Evolutionary conservation across 2,888 invertebrate genomes (phyloP).

Genomic region (Augiades crinisus): DNA sequence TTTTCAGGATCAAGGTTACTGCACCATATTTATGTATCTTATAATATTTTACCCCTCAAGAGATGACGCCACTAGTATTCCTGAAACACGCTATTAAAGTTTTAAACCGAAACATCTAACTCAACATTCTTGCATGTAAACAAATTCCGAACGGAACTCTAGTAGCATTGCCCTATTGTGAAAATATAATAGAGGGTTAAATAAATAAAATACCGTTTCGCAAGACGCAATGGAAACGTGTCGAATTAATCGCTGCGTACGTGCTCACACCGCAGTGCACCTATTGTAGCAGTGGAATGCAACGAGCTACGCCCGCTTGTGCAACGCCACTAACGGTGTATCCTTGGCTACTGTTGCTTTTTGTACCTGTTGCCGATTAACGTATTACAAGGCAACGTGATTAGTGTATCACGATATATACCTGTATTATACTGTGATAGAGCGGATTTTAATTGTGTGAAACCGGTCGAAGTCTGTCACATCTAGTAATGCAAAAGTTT

Average conservation of each 20-base stretch:
- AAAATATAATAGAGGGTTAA: no score
- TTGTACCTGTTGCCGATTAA: neutral
- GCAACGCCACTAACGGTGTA: constrained; percentile 31
- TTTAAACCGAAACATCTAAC: no score
- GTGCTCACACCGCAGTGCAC: constrained; percentile 17
- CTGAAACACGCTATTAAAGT: no score
- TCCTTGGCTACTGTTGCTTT: constrained; percentile 24
- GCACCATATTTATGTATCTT: no score
- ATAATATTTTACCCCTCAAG: no score
- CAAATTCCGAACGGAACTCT: no score
- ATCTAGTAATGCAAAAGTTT: no score
- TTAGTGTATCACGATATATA: neutral
- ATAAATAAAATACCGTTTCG: neutral
- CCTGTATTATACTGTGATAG: neutral
- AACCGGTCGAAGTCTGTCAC: no score
- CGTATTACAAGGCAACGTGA: neutral
- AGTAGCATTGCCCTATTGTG: no score
- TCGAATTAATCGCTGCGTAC: constrained; percentile 21
- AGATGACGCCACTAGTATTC: no score
- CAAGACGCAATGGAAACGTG: constrained; percentile 24
- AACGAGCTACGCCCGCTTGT: constrained; percentile 29
- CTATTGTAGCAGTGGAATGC: constrained; percentile 34
- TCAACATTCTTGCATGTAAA: no score
- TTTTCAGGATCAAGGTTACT: no score
- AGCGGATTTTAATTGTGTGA: neutral